Base-by-base conservation (phyloP, 2,888 invertebrate species). In the Melanchra persicariae region DNA sequence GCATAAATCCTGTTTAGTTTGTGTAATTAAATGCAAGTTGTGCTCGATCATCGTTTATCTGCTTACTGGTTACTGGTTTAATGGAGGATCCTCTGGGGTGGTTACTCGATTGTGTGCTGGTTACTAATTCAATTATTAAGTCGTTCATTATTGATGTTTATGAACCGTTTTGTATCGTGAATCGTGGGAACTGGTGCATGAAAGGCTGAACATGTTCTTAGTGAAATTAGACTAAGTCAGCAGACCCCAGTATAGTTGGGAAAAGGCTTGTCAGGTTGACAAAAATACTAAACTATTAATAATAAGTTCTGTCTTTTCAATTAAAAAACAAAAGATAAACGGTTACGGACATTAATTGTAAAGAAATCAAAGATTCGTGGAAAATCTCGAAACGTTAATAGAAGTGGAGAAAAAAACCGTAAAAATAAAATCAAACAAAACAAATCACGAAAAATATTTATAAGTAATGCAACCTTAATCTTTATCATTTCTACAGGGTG, bases 11-110 rank as follows among this genome's bases (percentile, higher is more conserved):
- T 59, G 62, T 74, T 83, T 70, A 74, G 74, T 74, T 84, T 65
- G 69, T 57, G 75, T 79, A 79, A 85, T 85, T 74, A 84, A 81
- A 84, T 83, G 76, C 67, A 74, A 79, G 58, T 82, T 62, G 63
- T 79, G 78, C 74, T 65, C 51, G 64, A 81, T 83, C 74, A 73
- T 75, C 66, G 54, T 30, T 74, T 61, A 68, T 81, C 66, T 58
- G 22, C 58, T 57, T 57, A 58, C 49, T 30, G 67, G 69, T 60
- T 59, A 63, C 52, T 26, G 70, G 58, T 70, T 49, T 76, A 62
- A 68, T 71, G 61, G 66, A 45, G 19, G 60, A 54, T 59, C 34
- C 59, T 59, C 55, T 37, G 71, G 75, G 73, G 73, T 47, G 40
- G 59, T 65, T 19, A 66, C 51, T 66, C 57, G 30, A 61, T 65